A percentile compares a stretch with the other conserved stretches of the same genome.
Evolutionary conservation across 2,113 vertebrate species (phyloP).

Genomic region (Notiomystis cincta): DNA sequence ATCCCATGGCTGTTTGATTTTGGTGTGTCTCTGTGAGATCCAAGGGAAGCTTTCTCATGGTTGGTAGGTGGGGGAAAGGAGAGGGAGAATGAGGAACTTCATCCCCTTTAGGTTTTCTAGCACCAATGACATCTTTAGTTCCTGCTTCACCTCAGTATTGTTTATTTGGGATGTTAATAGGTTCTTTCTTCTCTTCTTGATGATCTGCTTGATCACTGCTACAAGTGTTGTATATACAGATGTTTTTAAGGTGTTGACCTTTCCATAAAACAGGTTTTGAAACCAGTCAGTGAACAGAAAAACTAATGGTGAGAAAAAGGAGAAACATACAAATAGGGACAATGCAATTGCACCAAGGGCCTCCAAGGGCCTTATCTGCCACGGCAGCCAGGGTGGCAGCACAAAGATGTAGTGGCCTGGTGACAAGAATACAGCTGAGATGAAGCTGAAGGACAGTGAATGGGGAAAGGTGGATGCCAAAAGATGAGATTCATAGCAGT

Average conservation of each 20-base stretch:
- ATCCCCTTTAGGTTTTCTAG: neutral
- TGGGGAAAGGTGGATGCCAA: neutral
- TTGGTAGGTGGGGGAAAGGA: fast-evolving
- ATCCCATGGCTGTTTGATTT: neutral
- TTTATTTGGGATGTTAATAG: neutral
- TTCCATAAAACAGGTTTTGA: neutral
- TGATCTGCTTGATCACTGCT: neutral
- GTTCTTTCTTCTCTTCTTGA: neutral
- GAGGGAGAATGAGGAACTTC: neutral
- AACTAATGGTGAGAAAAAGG: neutral
- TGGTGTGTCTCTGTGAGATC: neutral
- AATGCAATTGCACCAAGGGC: neutral
- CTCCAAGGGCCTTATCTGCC: neutral
- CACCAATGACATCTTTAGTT: neutral
- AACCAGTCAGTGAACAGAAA: neutral
- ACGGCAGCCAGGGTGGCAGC: neutral
- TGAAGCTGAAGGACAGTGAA: neutral
- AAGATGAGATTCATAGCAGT: neutral
- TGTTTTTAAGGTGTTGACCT: neutral
- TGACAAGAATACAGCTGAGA: neutral
- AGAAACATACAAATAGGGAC: neutral
- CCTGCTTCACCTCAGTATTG: neutral
- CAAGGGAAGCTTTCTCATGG: neutral
- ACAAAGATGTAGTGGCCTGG: neutral
- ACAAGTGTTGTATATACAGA: neutral